Percentiles rank a stretch among this genome's conserved stretches.
Evolutionary conservation across 2,113 vertebrate species (phyloP).

Genomic region (Atractosteus spatula): DNA sequence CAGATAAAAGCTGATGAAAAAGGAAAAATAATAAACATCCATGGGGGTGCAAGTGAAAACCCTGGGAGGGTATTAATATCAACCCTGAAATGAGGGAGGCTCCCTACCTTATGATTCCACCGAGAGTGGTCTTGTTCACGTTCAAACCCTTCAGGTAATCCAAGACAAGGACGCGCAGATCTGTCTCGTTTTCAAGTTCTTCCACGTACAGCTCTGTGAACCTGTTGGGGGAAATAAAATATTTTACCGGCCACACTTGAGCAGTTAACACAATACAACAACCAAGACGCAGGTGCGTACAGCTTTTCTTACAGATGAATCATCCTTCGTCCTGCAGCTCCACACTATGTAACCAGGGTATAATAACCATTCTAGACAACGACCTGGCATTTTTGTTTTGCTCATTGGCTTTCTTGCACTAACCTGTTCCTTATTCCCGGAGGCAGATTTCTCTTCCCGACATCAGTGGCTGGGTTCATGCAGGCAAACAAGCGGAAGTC

Average conservation of each 20-base stretch:
- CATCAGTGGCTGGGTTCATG: slow-evolving; percentile 98
- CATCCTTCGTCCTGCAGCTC: not conserved
- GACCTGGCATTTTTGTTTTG: not conserved
- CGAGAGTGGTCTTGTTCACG: slow-evolving; percentile 71
- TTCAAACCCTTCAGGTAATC: slow-evolving; percentile 89
- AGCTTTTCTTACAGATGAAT: not conserved
- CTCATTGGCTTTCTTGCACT: not conserved
- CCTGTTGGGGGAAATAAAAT: slow-evolving; percentile 51
- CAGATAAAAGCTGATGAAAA: slow-evolving; percentile 81
- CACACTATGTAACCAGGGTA: not conserved
- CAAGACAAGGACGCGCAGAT: slow-evolving; percentile 81
- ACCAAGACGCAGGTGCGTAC: too few species aligned
- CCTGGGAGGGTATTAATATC: not conserved
- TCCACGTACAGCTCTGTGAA: slow-evolving; percentile 96
- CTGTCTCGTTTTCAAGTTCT: slow-evolving; percentile 85
- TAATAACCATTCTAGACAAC: not conserved
- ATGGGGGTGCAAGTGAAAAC: not conserved
- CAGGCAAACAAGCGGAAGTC: slow-evolving; percentile 94
- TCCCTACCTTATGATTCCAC: slow-evolving; percentile 89
- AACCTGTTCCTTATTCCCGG: slow-evolving; percentile 94
- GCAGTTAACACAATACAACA: too few species aligned
- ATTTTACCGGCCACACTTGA: too few species aligned
- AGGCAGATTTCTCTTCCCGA: slow-evolving; percentile 94
- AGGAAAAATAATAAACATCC: slow-evolving; percentile 17
- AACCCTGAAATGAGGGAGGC: not conserved